phyloP scores from a whole-genome alignment of 2,888 invertebrate genomes.

The Drosophila mercatorum region DNA sequence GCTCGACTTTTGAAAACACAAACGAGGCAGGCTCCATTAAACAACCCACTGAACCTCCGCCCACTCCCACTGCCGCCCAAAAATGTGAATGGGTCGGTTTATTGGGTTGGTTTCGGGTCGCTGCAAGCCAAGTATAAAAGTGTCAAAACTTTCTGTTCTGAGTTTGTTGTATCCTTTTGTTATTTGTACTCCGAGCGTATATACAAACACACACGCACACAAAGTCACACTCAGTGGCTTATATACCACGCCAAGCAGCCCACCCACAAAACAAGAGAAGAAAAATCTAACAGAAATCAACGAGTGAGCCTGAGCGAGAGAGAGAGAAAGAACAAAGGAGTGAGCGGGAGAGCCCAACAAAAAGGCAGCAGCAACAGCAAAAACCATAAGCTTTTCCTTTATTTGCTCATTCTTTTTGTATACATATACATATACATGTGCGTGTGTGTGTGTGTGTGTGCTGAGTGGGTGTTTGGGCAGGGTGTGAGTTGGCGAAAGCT shows the following conservation, averaged over 20 bases:
- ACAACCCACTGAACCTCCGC: constrained; percentile 46
- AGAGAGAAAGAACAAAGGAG: constrained; percentile 4
- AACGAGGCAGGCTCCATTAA: constrained; percentile 70
- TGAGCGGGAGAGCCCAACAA: constrained; percentile 30
- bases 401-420: constrained; percentile 16
- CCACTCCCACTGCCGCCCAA: background rate
- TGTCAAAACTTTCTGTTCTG: constrained; percentile 75
- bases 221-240: constrained; percentile 25
- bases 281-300: constrained; percentile 46
- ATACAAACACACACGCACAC: constrained; percentile 22
- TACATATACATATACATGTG: background rate
- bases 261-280: constrained; percentile 20
- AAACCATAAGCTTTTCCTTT: constrained; percentile 63
- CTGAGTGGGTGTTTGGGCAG: background rate
- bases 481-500: constrained; percentile 11
- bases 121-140: constrained; percentile 76
- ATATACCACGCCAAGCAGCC: constrained; percentile 35
- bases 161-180: constrained; percentile 76
- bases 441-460: background rate
- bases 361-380: constrained; percentile 44
- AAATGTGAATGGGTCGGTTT: constrained; percentile 33
- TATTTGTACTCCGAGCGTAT: constrained; percentile 44
- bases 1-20: constrained; percentile 53
- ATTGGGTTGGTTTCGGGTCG: constrained; percentile 66
- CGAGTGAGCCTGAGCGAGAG: constrained; percentile 18